A percentile compares a stretch with the other conserved stretches of the same genome.
phyloP scores from a whole-genome alignment of 2,797 vertebrate genomes.

The Mormyrus hasselquistii region DNA sequence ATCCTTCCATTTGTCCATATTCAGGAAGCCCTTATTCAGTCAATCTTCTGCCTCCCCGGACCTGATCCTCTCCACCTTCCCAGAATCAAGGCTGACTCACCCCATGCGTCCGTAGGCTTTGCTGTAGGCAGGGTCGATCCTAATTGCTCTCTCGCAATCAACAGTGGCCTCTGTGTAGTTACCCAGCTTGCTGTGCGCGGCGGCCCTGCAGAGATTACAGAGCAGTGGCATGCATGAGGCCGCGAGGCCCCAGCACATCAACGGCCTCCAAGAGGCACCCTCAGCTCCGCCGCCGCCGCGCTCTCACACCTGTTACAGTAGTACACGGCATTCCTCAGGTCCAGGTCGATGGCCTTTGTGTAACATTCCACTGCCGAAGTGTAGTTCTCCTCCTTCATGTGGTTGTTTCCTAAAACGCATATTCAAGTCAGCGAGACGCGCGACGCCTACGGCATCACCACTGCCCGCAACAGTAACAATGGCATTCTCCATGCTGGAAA shows the following conservation, averaged over 20 bases:
- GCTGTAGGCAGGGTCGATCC: slow-evolving; percentile 89
- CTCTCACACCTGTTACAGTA: slow-evolving; percentile 85
- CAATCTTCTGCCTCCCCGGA: neutral
- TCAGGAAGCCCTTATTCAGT: neutral
- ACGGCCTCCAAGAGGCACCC: neutral
- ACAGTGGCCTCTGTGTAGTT: slow-evolving; percentile 84
- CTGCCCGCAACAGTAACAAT: neutral
- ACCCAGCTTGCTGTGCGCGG: slow-evolving; percentile 88
- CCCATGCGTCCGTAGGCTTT: slow-evolving; percentile 97
- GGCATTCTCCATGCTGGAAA: neutral
- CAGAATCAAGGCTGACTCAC: slow-evolving; percentile 58
- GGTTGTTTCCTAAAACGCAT: slow-evolving; percentile 77
- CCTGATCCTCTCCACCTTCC: neutral
- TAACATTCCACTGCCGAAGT: slow-evolving; percentile 87
- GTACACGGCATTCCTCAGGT: slow-evolving; percentile 90
- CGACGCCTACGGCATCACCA: neutral
- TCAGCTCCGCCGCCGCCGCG: slow-evolving; percentile 10
- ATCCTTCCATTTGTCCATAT: neutral
- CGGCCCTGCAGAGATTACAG: slow-evolving; percentile 65
- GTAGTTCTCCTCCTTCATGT: slow-evolving; percentile 97
- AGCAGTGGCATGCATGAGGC: neutral
- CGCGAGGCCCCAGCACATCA: neutral
- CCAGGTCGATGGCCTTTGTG: slow-evolving; percentile 84
- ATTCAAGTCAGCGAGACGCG: neutral
- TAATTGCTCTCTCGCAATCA: slow-evolving; percentile 89